Evolutionary conservation across 2,888 invertebrate species (phyloP), one percentile per base, ranked within the genome.

Genomic region (Drosophila yooni): DNA sequence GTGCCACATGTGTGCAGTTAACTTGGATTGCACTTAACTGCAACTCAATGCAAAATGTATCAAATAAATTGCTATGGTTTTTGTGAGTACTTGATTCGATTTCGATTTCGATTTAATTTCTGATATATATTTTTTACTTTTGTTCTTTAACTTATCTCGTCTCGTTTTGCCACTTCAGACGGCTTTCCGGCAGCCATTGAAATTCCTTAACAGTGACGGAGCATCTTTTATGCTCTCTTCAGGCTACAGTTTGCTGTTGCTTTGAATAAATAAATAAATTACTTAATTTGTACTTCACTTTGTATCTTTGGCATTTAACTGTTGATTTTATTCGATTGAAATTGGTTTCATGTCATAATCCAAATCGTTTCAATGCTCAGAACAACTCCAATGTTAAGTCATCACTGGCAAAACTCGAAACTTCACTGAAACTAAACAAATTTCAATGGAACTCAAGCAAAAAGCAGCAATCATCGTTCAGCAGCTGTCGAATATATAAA

Each of bases 271-370:
- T 77, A 70, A 76, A 43, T 71, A 40, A 61, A 27, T 61, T 58
- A 46, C 59, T 36, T 56, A 48, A 43, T 40, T 57, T 57, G 8
- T 29, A 51, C 40, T 59, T 34, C 52, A 48, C 4, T 18, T 10
- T 57, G 29, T 70, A 60, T 43, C 77, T 76, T 67, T 62, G 76
- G 68, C 77, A 76, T 76, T 76, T 77, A 64, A 72, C 48, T 57
- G 2, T 50, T 34, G 27, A 2, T 34, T 50, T 70, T 25, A 18
- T 27, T 13, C 48, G 25, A 27, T 50, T 65, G n/a, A 63, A 29
- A 21, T 63, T 25, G 29, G 25, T 50, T 33, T 25, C 15, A 10
- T 25, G n/a, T n/a, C 38, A 15, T 33, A 65, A 65, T 65, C 34
- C 10, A 65, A 40, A 33, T 33, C 40, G 43, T 29, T 33, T 43